Percentiles rank a stretch among this genome's conserved stretches.
These are phyloP conservation scores for Furnarius figulus DNA, from an alignment of 2,113 vertebrate species.

Conservation along the genomic window DNA sequence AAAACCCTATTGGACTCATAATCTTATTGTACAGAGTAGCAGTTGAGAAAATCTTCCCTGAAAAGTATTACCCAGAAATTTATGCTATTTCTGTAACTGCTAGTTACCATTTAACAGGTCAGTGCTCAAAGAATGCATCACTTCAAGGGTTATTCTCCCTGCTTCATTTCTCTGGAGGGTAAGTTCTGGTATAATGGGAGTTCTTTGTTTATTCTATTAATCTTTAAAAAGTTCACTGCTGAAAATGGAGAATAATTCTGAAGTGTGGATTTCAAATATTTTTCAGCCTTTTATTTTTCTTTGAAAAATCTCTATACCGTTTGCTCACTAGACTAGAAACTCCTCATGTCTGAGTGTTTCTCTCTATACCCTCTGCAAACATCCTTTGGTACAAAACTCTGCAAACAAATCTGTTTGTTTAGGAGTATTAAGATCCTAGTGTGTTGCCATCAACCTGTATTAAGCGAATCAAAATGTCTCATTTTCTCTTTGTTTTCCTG, in stretches of 20 bases:
- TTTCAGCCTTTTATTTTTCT: not conserved
- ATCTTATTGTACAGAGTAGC: not conserved
- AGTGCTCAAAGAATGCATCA: not conserved
- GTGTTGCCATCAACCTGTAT: not conserved
- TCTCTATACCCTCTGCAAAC: not conserved
- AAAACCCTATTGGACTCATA: not conserved
- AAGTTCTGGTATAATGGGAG: not conserved
- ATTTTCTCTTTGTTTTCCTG: not conserved
- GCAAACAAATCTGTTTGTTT: not conserved
- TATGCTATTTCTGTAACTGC: not conserved
- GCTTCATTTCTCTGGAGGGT: not conserved
- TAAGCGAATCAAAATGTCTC: not conserved
- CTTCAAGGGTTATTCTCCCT: not conserved
- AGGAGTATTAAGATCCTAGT: not conserved
- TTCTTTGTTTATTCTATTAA: conserved; percentile 27
- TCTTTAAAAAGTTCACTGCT: not conserved
- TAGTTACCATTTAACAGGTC: not conserved
- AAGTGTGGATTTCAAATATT: not conserved
- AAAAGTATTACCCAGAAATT: not conserved
- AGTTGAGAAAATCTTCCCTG: not conserved
- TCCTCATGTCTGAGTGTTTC: not conserved
- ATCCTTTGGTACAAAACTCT: not conserved
- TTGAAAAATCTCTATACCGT: not conserved
- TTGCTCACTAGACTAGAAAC: not conserved
- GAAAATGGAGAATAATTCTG: not conserved